Base-by-base conservation (phyloP, 2,113 vertebrate species). In the Menidia beryllina region DNA sequence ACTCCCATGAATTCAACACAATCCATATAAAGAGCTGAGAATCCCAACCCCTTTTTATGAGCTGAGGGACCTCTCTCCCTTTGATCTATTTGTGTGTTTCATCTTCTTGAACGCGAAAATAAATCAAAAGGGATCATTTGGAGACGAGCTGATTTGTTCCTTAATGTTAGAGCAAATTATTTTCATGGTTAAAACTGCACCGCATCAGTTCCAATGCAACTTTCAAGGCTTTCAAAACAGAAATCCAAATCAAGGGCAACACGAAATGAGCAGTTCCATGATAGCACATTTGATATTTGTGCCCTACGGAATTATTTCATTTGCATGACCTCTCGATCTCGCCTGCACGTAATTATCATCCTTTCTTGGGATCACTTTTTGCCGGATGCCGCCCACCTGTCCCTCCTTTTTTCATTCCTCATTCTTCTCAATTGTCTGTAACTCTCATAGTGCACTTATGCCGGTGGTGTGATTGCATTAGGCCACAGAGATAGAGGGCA, bases 381-480 rank as follows among this genome's bases (percentile, higher is more conserved):
- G 70, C 54, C 64, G 64, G 62, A 59, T 55, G 36, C 84, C 86
- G 66, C 82, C 81, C 79, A 75, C 83, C 77, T 69, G 48, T 36
- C 59, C 70, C 63, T 63, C 24, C 62, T 24, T 12, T 50, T 49
- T 30, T 39, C 70, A 51, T 47, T 70, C 75, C 63, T 61, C 51
- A n/a, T 53, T 74, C 55, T 25, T 24, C 26, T 72, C 24, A 6
- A 45, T 68, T 62, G 17, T 36, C 69, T 30, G 60, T 20, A 59
- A 58, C 70, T 47, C 76, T 68, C 69, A 69, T 58, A 0, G 52
- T 57, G 64, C 84, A 81, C 84, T 86, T 77, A 69, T 5, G 65
- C 59, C 20, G 51, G 53, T 83, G 80, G 73, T 83, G 85, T 81
- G 80, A 90, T 89, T 88, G 82, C 72, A 91, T 87, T 85, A 90